A percentile compares a stretch with the other conserved stretches of the same genome.
phyloP scores from a whole-genome alignment of 2,888 invertebrate genomes.

The Drosophila merina region DNA sequence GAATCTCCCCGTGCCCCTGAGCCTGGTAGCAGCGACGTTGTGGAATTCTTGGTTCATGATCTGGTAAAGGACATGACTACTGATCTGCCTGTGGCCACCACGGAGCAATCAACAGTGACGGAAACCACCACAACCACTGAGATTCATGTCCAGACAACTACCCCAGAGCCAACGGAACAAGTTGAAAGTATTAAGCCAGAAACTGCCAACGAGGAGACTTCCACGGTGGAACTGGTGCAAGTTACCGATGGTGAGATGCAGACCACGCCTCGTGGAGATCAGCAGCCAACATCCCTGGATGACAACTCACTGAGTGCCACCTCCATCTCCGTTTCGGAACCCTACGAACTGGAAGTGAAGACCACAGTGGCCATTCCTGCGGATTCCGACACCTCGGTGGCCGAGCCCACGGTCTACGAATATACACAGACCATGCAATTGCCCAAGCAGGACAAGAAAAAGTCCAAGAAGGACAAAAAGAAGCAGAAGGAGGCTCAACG shows the following conservation, averaged over 20 bases:
- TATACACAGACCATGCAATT: conserved; percentile 80
- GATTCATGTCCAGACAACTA: conserved; percentile 68
- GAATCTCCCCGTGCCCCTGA: conserved; percentile 63
- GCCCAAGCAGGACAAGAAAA: conserved; percentile 75
- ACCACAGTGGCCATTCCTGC: conserved; percentile 86
- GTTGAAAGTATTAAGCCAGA: conserved; percentile 29
- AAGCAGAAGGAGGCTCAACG: conserved; percentile 63
- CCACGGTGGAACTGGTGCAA: conserved; percentile 59
- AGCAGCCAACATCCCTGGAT: conserved; percentile 62
- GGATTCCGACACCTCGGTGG: conserved; percentile 84
- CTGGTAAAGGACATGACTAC: conserved; percentile 82
- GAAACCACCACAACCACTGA: conserved; percentile 71
- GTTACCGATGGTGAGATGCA: conserved; percentile 77
- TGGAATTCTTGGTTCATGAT: conserved; percentile 82
- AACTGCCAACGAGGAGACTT: conserved; percentile 62
- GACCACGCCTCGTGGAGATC: conserved; percentile 70
- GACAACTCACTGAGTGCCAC: conserved; percentile 71
- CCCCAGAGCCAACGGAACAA: conserved; percentile 62
- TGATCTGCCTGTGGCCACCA: conserved; percentile 68
- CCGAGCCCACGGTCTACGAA: conserved; percentile 78
- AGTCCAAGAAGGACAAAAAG: conserved; percentile 81
- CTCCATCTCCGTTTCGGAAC: conserved; percentile 81
- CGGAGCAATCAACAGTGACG: conserved; percentile 74
- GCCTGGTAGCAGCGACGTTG: conserved; percentile 73
- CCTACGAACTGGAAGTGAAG: conserved; percentile 84